Percentiles rank a stretch among this genome's conserved stretches.
phyloP scores from a whole-genome alignment of 2,888 invertebrate genomes.

The Epinotia nisella region DNA sequence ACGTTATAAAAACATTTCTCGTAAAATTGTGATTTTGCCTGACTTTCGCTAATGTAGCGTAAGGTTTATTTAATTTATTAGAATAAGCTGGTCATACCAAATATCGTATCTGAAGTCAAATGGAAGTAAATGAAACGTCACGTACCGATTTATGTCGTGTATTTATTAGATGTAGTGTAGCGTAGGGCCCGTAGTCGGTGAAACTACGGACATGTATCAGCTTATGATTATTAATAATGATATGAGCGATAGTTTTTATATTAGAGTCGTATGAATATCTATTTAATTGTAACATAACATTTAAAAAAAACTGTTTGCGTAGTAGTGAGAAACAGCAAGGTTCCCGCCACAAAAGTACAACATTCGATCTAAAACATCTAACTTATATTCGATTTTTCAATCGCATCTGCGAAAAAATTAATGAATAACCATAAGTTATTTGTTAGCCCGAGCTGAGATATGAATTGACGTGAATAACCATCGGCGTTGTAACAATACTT shows the following conservation, averaged over 20 bases:
- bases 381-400: too few relatives aligned
- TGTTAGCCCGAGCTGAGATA: background rate
- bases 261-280: constrained; percentile 71
- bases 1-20: background rate
- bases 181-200: constrained; percentile 55
- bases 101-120: background rate
- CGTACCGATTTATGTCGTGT: constrained; percentile 68
- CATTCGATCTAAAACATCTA: background rate
- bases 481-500: background rate
- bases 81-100: background rate
- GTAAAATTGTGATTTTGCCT: background rate
- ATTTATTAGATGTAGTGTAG: constrained; percentile 74
- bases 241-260: constrained; percentile 79
- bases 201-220: constrained; percentile 65
- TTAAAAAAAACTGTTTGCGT: constrained; percentile 53
- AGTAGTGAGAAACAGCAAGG: constrained; percentile 51
- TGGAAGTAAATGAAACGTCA: constrained; percentile 14
- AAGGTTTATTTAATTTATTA: background rate
- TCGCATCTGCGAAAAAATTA: background rate
- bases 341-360: background rate
- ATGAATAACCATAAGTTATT: too few relatives aligned
- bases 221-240: constrained; percentile 69
- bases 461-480: background rate
- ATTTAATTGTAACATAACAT: constrained; percentile 58
- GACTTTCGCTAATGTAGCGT: background rate